These are phyloP conservation scores for Camponotus pennsylvanicus DNA, from an alignment of 1,140 invertebrate genomes.

Conservation along the genomic window DNA sequence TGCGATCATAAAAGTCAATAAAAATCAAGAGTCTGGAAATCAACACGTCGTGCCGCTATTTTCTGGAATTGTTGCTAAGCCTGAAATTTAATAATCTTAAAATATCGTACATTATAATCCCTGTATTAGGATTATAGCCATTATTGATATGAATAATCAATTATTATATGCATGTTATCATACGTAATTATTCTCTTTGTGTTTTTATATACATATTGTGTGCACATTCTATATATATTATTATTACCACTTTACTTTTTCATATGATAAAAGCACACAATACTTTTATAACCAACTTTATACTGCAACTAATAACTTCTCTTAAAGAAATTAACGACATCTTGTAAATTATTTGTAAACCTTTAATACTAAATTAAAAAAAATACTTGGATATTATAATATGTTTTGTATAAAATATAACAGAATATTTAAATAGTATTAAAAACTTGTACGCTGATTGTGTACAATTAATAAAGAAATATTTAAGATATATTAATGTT, in stretches of 20 bases:
- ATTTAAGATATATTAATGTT: background rate
- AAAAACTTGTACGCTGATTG: background rate
- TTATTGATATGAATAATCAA: background rate
- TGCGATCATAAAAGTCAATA: background rate
- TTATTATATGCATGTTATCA: background rate
- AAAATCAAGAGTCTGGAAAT: background rate
- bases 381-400: too few species aligned
- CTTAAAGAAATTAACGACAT: background rate
- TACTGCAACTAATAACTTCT: background rate
- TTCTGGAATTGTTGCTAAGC: slow-evolving; percentile 11
- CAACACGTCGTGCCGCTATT: background rate
- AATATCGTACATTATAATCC: background rate
- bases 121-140: background rate
- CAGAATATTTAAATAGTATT: background rate
- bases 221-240: background rate
- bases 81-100: background rate
- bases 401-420: background rate
- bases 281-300: background rate
- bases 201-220: background rate
- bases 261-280: background rate
- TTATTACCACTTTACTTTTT: background rate
- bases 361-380: too few species aligned
- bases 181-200: background rate
- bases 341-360: background rate
- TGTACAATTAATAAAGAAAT: background rate